phyloP scores from a whole-genome alignment of 2,113 vertebrate genomes.

The Monopterus albus region DNA sequence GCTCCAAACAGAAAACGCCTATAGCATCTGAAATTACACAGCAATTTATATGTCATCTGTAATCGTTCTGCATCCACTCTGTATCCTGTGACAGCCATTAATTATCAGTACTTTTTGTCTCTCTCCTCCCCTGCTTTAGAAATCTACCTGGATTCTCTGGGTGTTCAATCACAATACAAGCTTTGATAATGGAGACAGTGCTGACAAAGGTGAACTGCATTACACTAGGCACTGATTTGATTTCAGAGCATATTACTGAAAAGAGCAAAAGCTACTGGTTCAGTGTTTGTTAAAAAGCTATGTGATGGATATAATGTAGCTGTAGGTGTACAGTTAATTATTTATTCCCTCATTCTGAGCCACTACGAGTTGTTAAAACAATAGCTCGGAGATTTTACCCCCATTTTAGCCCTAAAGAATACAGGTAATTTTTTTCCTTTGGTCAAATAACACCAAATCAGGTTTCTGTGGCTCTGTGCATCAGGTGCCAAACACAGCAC shows the following conservation, averaged over 20 bases:
- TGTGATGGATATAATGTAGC: constrained; percentile 36
- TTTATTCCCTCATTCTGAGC: constrained; percentile 29
- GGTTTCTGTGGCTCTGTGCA: constrained; percentile 43
- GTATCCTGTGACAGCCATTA: constrained; percentile 76
- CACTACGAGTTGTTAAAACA: constrained; percentile 46
- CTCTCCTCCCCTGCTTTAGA: constrained; percentile 44
- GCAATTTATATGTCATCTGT: constrained; percentile 85
- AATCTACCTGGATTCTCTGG: constrained; percentile 65
- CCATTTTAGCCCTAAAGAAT: constrained; percentile 5
- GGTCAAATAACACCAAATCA: constrained; percentile 52
- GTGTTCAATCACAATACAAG: constrained; percentile 38
- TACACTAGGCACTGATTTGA: constrained; percentile 29
- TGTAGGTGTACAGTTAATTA: constrained; percentile 19
- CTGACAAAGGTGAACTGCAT: constrained; percentile 33
- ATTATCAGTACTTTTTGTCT: constrained; percentile 76
- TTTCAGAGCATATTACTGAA: constrained; percentile 35
- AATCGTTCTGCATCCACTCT: constrained; percentile 72
- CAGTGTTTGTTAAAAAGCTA: constrained; percentile 28
- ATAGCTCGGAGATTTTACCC: not conserved
- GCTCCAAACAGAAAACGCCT: constrained; percentile 70
- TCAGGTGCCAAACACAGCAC: constrained; percentile 64
- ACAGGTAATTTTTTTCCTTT: constrained; percentile 39
- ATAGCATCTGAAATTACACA: constrained; percentile 82
- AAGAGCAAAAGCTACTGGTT: constrained; percentile 16
- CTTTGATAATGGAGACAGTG: constrained; percentile 64